phyloP scores from a whole-genome alignment of 64 coral and sea anemone species.

The Trachythela sp. region DNA sequence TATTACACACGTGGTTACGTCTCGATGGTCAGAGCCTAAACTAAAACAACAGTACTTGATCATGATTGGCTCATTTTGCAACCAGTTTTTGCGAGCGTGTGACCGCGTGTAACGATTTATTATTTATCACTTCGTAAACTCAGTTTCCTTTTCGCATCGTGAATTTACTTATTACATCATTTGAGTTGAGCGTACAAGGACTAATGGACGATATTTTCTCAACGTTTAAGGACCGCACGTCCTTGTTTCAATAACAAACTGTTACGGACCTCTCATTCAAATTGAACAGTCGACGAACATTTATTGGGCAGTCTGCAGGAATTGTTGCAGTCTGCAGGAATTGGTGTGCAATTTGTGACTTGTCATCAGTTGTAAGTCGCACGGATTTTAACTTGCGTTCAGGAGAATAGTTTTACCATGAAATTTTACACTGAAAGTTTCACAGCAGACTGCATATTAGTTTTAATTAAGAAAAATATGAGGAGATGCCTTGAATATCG shows the following conservation, averaged over 20 bases:
- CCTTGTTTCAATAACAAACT: neutral
- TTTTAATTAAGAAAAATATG: neutral
- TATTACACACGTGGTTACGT: slow-evolving; percentile 1
- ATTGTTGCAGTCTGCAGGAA: too few species aligned
- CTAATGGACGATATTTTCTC: neutral
- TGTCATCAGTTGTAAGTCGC: neutral
- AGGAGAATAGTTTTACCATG: neutral
- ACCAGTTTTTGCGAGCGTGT: slow-evolving; percentile 10
- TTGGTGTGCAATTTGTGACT: neutral
- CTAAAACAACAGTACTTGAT: neutral
- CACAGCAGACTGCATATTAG: neutral
- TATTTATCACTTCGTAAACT: neutral
- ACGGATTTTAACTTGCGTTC: neutral
- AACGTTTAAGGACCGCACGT: neutral
- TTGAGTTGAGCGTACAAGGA: neutral
- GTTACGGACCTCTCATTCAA: too few species aligned
- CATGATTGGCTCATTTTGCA: neutral
- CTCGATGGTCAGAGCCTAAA: neutral
- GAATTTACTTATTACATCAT: slow-evolving; percentile 7
- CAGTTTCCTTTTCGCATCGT: slow-evolving; percentile 1
- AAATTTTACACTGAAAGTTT: neutral
- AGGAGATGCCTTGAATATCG: neutral
- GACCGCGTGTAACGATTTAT: slow-evolving; percentile 23
- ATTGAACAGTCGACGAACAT: too few species aligned
- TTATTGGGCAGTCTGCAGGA: too few species aligned